Base-by-base conservation (phyloP, 2,888 invertebrate species). In the Eupsilia transversa region DNA sequence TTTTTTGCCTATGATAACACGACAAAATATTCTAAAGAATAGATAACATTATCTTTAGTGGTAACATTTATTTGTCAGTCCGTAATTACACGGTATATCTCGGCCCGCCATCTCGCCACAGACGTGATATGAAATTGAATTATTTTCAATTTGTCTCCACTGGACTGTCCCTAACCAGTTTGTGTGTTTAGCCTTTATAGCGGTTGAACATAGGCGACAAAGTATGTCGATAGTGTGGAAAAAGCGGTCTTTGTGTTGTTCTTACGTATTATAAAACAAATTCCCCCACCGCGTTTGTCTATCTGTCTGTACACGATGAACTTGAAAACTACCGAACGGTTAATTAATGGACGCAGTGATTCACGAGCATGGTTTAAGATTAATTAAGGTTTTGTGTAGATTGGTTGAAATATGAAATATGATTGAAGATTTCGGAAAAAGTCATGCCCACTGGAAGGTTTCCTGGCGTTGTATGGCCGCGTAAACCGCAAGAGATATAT, bases 61-160 rank as follows among this genome's bases (percentile, higher is more conserved):
- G 74, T 82, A 49, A 80, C 83, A 86, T 84, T 85, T 82, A 84
- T 74, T 74, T 77, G 80, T 72, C 68, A 69, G 72, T 75, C 79
- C 75, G 88, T 89, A 90, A 91, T 90, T 89, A 89, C 88, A 77
- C 82, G 82, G 88, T 87, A 91, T 91, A 92, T 91, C 89, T 85
- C 82, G 80, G 74, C 79, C 76, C 41, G 14, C 83, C 88, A 87
- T 87, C 84, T 33, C 78, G 82, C 70, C 57, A 75, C 77, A 85
- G 80, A 88, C 90, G 91, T 92, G 91, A 89, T 82, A 77, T 68
- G 91, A 88, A 91, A 89, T 79, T 83, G 72, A 89, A 91, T 89
- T 85, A 86, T 83, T 86, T 63, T 49, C 56, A 33, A 59, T 52
- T 65, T 59, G 17, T 63, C 14, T 20, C 27, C 41, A 30, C 17